Base-by-base conservation (phyloP, 1,140 invertebrate species). In the Eriocheir sinensis region DNA sequence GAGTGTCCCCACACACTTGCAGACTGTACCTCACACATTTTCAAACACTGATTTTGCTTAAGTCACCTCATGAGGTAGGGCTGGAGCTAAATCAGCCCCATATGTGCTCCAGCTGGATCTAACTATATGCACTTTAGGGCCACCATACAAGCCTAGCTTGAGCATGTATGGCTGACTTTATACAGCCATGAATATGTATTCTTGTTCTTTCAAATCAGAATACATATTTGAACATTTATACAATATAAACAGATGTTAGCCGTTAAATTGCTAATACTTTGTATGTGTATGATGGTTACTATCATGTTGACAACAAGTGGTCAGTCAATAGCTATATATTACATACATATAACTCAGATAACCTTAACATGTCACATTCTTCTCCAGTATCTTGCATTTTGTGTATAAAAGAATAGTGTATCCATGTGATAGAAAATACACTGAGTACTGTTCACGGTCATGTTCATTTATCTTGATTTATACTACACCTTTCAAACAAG, bases 351-450 rank as follows among this genome's bases (percentile, higher is more conserved):
- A 27, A n/a, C n/a, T 72, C 60, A 72, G 21, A 72, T 72, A n/a
- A n/a, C 27, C 17, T 72, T 27, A 72, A 72, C 27, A 72, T 72
- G 60, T 72, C 17, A n/a, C 60, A 72, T n/a, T 72, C 27, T 72
- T 21, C 21, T n/a, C 6, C 6, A 72, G 4, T 72, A 1, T 72
- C n/a, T 72, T 72, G 27, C 60, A n/a, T 72, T 72, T 72, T 72
- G 60, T 21, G 60, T 72, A 72, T 72, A 72, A 72, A 72, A 72
- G 60, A 72, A 72, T 72, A 72, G n/a, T 72, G 60, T n/a, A 72
- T n/a, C 60, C 60, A 72, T 72, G 60, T 72, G 60, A 72, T 72
- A 72, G 60, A 72, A 72, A 72, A 72, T 72, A 72, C 60, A 72
- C 60, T 72, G 60, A 4, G n/a, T 72, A 72, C n/a, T 53, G 48